Percentiles rank a stretch among this genome's conserved stretches.
Evolutionary conservation across 2,888 invertebrate species (phyloP).

Genomic region (Monopis laevigella): DNA sequence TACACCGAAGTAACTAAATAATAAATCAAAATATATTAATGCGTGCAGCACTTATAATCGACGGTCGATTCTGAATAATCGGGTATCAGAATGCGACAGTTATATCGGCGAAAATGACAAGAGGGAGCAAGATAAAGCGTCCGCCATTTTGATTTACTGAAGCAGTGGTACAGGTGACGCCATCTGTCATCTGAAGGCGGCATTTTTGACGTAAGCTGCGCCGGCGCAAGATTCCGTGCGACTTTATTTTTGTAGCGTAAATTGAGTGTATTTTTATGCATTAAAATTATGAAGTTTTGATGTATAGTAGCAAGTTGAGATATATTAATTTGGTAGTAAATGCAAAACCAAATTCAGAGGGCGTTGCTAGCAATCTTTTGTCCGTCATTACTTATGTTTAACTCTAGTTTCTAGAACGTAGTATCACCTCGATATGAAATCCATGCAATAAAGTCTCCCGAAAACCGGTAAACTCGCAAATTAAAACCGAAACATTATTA

Average conservation of each 20-base stretch:
- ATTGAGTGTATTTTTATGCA: conserved; percentile 21
- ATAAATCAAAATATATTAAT: conserved; percentile 43
- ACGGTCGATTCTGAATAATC: neutral
- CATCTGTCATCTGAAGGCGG: conserved; percentile 31
- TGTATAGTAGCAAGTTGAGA: conserved; percentile 15
- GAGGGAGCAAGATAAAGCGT: conserved; percentile 5
- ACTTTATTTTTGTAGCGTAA: conserved; percentile 13
- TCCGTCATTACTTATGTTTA: too few species aligned
- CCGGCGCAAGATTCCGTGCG: neutral
- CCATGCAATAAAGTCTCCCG: too few species aligned
- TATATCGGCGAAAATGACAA: neutral
- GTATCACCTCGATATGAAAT: too few species aligned
- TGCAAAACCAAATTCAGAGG: too few species aligned
- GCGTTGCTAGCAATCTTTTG: too few species aligned
- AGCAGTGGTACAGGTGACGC: conserved; percentile 31
- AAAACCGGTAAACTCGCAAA: too few species aligned
- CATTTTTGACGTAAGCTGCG: conserved; percentile 25
- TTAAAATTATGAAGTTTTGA: conserved; percentile 18
- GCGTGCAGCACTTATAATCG: conserved; percentile 21
- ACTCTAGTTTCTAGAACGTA: too few species aligned
- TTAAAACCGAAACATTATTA: too few species aligned
- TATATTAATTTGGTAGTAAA: too few species aligned
- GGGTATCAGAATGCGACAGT: conserved; percentile 21
- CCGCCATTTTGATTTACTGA: conserved; percentile 44
- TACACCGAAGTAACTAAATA: conserved; percentile 13